A percentile compares a stretch with the other conserved stretches of the same genome.
phyloP scores from a whole-genome alignment of 2,113 vertebrate species.

The Sander vitreus region DNA sequence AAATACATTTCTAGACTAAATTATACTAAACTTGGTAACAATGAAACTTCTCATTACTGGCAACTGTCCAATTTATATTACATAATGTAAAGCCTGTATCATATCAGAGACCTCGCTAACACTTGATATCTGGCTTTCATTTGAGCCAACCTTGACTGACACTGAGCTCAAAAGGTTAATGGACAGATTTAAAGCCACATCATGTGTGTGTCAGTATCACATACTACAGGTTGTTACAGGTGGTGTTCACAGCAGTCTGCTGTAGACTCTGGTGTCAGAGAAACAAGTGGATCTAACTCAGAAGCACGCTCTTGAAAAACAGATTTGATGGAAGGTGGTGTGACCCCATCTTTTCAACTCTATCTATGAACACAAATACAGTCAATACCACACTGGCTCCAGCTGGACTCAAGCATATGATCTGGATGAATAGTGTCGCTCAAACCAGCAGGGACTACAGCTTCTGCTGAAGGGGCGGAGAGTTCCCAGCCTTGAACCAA shows the following conservation, averaged over 20 bases:
- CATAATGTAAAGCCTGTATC: not conserved
- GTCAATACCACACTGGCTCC: slow-evolving; percentile 7
- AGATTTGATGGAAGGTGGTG: not conserved
- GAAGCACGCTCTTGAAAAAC: not conserved
- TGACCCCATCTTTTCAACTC: slow-evolving; percentile 6
- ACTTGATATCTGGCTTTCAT: not conserved
- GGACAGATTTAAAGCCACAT: not conserved
- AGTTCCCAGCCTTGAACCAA: slow-evolving; percentile 49
- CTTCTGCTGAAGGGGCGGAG: slow-evolving; percentile 38
- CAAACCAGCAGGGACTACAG: slow-evolving; percentile 21
- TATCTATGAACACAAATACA: slow-evolving; percentile 17
- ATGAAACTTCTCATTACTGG: no score
- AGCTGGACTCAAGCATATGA: slow-evolving; percentile 30
- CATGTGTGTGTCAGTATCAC: not conserved
- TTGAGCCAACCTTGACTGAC: not conserved
- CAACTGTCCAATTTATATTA: no score
- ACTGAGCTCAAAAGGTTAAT: slow-evolving; percentile 31
- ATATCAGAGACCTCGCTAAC: not conserved
- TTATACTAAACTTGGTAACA: not conserved
- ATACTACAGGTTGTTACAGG: not conserved
- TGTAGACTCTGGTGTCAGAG: not conserved
- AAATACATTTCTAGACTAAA: not conserved
- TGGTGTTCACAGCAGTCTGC: not conserved
- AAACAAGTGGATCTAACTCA: slow-evolving; percentile 35
- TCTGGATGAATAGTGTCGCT: slow-evolving; percentile 55